Evolutionary conservation across 2,113 vertebrate species (phyloP).

Genomic region (Pedetes capensis): DNA sequence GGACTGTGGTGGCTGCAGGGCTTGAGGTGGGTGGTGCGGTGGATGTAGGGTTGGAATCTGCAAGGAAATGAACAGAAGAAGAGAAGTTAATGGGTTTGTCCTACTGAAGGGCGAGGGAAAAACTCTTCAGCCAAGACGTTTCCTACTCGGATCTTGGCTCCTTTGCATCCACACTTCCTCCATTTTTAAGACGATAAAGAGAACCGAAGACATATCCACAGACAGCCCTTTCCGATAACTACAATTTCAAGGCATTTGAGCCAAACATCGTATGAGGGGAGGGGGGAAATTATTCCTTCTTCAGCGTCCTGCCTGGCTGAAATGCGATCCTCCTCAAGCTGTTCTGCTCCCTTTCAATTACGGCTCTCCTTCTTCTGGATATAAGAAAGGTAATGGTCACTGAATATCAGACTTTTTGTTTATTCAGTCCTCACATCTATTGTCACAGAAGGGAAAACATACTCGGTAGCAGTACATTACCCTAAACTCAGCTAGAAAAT

Average conservation of each 20-base stretch:
- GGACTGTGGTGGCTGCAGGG: fast-evolving
- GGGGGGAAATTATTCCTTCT: fast-evolving
- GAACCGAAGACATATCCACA: neutral
- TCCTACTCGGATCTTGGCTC: neutral
- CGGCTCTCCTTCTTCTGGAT: neutral
- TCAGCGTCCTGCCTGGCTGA: neutral
- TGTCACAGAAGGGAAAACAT: neutral
- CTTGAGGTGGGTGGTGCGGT: slow-evolving; percentile 23
- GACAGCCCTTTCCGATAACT: neutral
- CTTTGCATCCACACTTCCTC: neutral
- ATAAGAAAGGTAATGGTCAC: neutral
- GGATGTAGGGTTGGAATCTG: slow-evolving; percentile 59
- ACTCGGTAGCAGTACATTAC: neutral
- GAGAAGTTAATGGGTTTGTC: neutral
- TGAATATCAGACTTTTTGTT: neutral
- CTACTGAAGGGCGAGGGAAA: neutral
- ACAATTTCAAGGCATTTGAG: neutral
- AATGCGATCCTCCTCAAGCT: neutral
- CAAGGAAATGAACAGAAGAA: slow-evolving; percentile 79
- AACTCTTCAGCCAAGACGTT: neutral
- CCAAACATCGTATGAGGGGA: fast-evolving
- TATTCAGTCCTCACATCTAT: neutral
- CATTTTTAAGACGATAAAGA: neutral
- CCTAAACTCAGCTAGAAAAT: neutral
- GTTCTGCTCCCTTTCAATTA: neutral